A percentile compares a stretch with the other conserved stretches of the same genome.
phyloP scores from a whole-genome alignment of 1,140 invertebrate species.

The Brachionus angularis region DNA sequence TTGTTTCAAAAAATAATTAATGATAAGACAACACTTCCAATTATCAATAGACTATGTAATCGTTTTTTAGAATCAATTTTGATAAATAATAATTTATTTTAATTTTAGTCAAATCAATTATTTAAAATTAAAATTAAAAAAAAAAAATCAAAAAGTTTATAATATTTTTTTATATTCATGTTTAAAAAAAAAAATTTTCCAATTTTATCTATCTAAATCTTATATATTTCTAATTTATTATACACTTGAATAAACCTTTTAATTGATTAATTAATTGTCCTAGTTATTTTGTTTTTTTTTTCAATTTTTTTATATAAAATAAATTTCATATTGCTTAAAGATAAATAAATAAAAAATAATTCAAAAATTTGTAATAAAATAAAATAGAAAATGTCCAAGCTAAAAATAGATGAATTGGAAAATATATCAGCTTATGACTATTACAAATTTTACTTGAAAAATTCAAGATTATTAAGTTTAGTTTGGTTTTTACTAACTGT shows the following conservation, averaged over 20 bases:
- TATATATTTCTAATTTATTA: too few species aligned
- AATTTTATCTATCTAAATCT: too few species aligned
- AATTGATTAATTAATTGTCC: too few species aligned
- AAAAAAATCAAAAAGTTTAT: too few species aligned
- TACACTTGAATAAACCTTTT: too few species aligned
- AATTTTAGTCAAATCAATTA: background rate
- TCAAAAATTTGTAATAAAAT: too few species aligned
- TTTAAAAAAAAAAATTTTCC: too few species aligned
- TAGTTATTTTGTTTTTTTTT: background rate
- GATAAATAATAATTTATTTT: background rate
- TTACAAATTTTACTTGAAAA: conserved; percentile 76
- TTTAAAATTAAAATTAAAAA: too few species aligned
- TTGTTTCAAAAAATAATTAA: background rate
- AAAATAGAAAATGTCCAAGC: background rate
- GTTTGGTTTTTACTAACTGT: conserved; percentile 91
- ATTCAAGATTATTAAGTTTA: conserved; percentile 90
- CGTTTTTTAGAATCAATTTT: too few species aligned
- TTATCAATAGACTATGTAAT: background rate
- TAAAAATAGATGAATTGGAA: background rate
- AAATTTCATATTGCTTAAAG: too few species aligned
- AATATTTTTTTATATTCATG: too few species aligned
- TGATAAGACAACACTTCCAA: background rate
- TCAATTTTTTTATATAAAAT: too few species aligned
- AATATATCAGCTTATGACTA: conserved; percentile 45
- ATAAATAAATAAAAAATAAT: conserved; percentile 7